Percentiles rank a stretch among this genome's conserved stretches.
Evolutionary conservation across 1,140 invertebrate species (phyloP).

Genomic region (Pomacea maculata): DNA sequence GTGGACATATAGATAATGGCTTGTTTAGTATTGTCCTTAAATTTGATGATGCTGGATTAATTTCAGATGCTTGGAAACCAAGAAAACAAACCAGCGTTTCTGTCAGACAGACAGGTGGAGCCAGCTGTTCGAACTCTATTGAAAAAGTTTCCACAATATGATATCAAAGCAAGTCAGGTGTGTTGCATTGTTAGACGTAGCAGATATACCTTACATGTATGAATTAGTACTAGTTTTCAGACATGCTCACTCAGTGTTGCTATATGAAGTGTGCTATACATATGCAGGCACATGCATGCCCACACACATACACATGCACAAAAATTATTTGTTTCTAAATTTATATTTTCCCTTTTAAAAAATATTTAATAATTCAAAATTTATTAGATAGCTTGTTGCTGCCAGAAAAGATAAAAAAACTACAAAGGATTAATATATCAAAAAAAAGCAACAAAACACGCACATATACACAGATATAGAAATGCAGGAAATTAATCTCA

Average conservation of each 20-base stretch:
- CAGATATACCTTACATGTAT: not conserved
- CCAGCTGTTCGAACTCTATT: conserved; percentile 95
- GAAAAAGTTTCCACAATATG: conserved; percentile 94
- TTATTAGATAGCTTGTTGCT: too few species aligned
- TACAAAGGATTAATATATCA: too few species aligned
- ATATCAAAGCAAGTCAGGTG: conserved; percentile 79
- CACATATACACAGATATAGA: not conserved
- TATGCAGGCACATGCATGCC: not conserved
- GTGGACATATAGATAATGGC: too few species aligned
- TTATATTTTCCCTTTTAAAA: not conserved
- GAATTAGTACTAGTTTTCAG: not conserved
- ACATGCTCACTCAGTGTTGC: not conserved
- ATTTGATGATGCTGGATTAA: too few species aligned
- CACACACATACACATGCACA: not conserved
- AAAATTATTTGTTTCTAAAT: not conserved
- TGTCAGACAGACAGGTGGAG: conserved; percentile 90
- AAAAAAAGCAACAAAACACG: not conserved
- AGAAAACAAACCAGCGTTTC: conserved; percentile 95
- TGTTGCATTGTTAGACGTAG: conserved; percentile 24
- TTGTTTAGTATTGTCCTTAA: too few species aligned
- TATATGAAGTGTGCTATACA: not conserved
- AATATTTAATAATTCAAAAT: not conserved
- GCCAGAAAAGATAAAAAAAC: too few species aligned
- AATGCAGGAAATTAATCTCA: not conserved
- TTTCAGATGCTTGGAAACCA: conserved; percentile 91